Evolutionary conservation across 2,888 invertebrate genomes (phyloP).

Genomic region (Pachydiplax longipennis): DNA sequence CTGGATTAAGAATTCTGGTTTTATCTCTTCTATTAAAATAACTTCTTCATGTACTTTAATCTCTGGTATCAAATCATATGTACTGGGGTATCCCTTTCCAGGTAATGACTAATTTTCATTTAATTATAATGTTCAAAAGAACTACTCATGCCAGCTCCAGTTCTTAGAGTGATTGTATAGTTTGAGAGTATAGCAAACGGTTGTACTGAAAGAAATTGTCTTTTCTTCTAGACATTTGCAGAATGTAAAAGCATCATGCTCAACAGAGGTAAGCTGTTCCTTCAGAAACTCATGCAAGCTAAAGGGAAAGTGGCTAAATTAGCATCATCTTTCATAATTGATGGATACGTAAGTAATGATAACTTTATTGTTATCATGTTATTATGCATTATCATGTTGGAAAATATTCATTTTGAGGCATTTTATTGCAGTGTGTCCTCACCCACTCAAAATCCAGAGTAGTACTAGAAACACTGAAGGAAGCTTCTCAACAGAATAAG

Average conservation of each 20-base stretch:
- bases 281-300: constrained; percentile 77
- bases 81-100: too few species aligned
- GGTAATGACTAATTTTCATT: too few species aligned
- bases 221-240: constrained; percentile 74
- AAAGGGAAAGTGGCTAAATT: constrained; percentile 85
- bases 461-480: constrained; percentile 83
- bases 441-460: constrained; percentile 93
- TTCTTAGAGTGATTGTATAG: too few species aligned
- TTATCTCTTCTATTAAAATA: too few species aligned
- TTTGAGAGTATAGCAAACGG: too few species aligned
- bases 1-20: too few species aligned
- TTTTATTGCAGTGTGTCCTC: constrained; percentile 73
- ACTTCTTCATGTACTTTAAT: too few species aligned
- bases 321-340: constrained; percentile 83
- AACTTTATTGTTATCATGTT: too few species aligned
- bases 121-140: too few species aligned
- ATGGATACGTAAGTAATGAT: constrained; percentile 77
- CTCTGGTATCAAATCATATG: too few species aligned
- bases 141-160: too few species aligned
- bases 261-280: constrained; percentile 77
- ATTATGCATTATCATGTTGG: not conserved
- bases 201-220: not conserved
- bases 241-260: constrained; percentile 88
- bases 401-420: constrained; percentile 46
- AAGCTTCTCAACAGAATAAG: constrained; percentile 81